Base-by-base conservation (phyloP, 2,888 invertebrate species). In the Myopa tessellatipennis region DNA sequence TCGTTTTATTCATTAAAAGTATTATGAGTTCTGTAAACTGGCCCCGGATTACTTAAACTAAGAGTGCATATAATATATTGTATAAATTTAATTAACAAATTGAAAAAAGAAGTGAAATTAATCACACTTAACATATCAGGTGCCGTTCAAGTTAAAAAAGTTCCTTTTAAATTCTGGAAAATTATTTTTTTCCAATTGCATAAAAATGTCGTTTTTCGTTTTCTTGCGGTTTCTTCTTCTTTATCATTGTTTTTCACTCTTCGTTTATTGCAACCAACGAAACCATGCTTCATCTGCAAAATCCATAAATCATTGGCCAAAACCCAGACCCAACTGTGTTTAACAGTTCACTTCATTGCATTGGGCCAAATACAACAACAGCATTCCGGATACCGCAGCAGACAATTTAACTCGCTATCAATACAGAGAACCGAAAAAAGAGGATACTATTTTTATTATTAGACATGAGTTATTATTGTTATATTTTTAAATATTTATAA, bases 271-370 rank as follows among this genome's bases (percentile, higher is more conserved):
- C n/a, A 26, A 67, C 55, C 65, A 74, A 74, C 16, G 55, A 55
- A 74, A 60, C 50, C 78, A 77, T 74, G 67, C 74, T 74, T 77
- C 77, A 65, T 74, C 74, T 71, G 79, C 70, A 77, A 74, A 65
- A 74, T 74, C 71, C 67, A 77, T 79, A 79, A 79, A 79, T 79
- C 77, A 79, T 76, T 60, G 72, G 38, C 38, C 3, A 72, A 72
- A 61, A 60, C 61, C 72, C 38, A 61, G 72, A 60, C 60, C 61
- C 61, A 45, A 61, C 60, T 72, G 72, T 61, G 45, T 72, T n/a
- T n/a, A n/a, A n/a, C n/a, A n/a, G 72, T 72, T 61, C 40, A 71
- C 10, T 58, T 71, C 38, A 72, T 72, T 72, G n/a, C 34, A 6
- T 55, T 70, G 69, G 10, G 58, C 58, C 72, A 26, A 72, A 34